phyloP scores from a whole-genome alignment of 2,113 vertebrate species.

The Charadrius vociferus region DNA sequence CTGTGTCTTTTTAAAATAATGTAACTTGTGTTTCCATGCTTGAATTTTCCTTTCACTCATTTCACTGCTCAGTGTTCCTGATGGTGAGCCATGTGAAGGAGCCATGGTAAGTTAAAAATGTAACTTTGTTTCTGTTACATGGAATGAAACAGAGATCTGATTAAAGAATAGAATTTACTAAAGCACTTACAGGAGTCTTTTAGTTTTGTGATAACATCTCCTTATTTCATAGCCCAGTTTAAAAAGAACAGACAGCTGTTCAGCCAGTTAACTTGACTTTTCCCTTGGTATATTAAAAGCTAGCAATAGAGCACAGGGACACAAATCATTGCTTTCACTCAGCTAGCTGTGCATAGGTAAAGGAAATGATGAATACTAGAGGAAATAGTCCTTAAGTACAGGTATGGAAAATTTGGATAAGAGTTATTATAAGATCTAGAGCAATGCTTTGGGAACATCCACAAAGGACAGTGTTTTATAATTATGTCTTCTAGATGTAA shows the following conservation, averaged over 20 bases:
- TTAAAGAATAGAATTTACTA: neutral
- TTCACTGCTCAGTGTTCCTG: neutral
- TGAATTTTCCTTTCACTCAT: neutral
- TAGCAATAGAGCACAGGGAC: neutral
- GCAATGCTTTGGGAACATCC: neutral
- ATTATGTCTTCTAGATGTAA: neutral
- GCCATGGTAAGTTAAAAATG: neutral
- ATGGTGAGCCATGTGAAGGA: neutral
- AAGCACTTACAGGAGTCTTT: neutral
- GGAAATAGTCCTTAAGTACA: neutral
- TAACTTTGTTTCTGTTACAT: neutral
- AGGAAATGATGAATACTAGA: neutral
- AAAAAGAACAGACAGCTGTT: neutral
- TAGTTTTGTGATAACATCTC: neutral
- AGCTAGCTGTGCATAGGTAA: neutral
- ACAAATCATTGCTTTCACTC: neutral
- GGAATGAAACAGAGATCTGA: neutral
- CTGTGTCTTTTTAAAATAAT: neutral
- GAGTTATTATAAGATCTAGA: neutral
- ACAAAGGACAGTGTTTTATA: neutral
- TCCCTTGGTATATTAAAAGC: neutral
- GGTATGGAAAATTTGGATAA: neutral
- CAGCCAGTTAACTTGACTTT: neutral
- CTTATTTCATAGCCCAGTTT: neutral
- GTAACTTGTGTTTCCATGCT: accelerated